Base-by-base conservation (phyloP, 2,888 invertebrate species). In the Aplocera efformata region DNA sequence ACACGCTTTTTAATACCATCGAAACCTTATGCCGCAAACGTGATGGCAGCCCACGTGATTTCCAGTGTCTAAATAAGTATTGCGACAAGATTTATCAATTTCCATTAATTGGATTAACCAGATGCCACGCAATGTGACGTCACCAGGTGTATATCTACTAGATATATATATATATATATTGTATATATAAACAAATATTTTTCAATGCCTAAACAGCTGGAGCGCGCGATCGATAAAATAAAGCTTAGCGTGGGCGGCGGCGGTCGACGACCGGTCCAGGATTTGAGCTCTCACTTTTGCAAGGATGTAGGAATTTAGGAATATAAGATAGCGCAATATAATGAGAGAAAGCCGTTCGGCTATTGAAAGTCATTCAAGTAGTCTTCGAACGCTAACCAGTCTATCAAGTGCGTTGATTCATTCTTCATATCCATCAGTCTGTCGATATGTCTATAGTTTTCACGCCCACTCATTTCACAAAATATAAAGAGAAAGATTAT, bases 261-360 rank as follows among this genome's bases (percentile, higher is more conserved):
- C 63, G 69, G 69, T 67, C 67, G 61, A 58, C 50, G 67, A 52
- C 63, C 63, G 60, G 53, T 63, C 59, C 56, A 58, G 60, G 59
- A 48, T 40, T 48, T 44, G 40, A 48, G 48, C 54, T 50, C 51
- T 48, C 45, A 48, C 55, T 52, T 53, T 44, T 48, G 41, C 32
- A 45, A 42, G 48, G 42, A 34, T 34, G 36, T 42, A 28, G 26
- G 27, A 26, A 26, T 32, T 9, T 17, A 9, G 26, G 3, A 25
- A 33, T 33, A 25, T 25, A 25, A 22, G 17, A 13, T 10, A 10
- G 20, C 11, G 22, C 7, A 38, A 35, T 5, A 21, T 10, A 34
- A 29, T 25, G 37, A 41, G 30, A 38, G 37, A 38, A 37, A 42
- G 37, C 27, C 7, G 44, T 40, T 40, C 10, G 34, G 34, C 34